Evolutionary conservation across 2,888 invertebrate genomes (phyloP).

Genomic region (Venusia cambrica): DNA sequence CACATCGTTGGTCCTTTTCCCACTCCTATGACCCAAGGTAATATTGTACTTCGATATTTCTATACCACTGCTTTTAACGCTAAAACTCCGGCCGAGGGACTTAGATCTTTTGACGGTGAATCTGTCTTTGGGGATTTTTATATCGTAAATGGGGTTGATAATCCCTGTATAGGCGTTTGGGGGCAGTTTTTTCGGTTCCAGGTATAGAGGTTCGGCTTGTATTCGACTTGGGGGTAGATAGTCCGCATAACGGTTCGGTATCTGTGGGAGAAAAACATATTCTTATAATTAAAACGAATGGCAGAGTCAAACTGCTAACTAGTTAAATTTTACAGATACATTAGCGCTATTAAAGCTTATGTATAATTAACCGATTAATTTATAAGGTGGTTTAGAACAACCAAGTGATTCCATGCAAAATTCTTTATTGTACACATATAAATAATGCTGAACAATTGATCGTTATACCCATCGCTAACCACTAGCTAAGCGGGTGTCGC

Average conservation of each 20-base stretch:
- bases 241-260: conserved; percentile 47
- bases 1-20: conserved; percentile 64
- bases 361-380: no score
- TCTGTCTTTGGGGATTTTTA: conserved; percentile 63
- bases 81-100: conserved; percentile 62
- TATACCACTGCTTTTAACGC: conserved; percentile 47
- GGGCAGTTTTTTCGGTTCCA: conserved; percentile 15
- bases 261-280: conserved; percentile 39
- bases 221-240: conserved; percentile 46
- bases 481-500: no score
- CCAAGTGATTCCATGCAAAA: no score
- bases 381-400: no score
- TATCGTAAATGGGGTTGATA: conserved; percentile 67
- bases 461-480: no score
- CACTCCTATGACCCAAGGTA: conserved; percentile 55
- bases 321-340: no score
- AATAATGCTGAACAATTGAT: no score
- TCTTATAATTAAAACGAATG: no score
- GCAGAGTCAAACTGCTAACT: no score
- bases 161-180: conserved; percentile 55
- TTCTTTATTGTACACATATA: no score
- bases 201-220: conserved; percentile 26
- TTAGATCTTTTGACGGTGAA: conserved; percentile 67
- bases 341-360: no score
- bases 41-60: conserved; percentile 62